Evolutionary conservation across 1,140 invertebrate species (phyloP), one percentile per base, ranked within the genome.

Genomic region (Charaxes varanes): DNA sequence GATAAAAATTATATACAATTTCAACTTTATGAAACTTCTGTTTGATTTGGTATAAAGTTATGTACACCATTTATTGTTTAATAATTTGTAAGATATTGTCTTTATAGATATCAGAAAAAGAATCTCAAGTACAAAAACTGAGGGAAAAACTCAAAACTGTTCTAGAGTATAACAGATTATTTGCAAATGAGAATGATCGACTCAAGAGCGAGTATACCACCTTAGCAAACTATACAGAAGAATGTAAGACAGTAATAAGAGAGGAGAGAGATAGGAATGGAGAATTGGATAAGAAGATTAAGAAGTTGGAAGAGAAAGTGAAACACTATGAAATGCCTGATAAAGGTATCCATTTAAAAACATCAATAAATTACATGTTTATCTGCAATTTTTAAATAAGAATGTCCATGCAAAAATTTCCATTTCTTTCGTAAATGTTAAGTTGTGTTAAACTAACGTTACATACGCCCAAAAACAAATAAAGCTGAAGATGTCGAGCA

Each of bases 321-420:
- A 81, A 79, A 19, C 77, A 74, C 41, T 62, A 69, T 45, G 82
- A 72, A 8, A 38, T 73, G n/a, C 83, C 86, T 6, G 73, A 86
- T 49, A 76, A 83, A 62, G 76, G 70, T 71, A 23, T 17, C n/a
- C n/a, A n/a, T n/a, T n/a, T n/a, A n/a, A n/a, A n/a, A n/a, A n/a
- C n/a, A n/a, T n/a, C n/a, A n/a, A n/a, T n/a, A n/a, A n/a, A n/a
- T n/a, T n/a, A n/a, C n/a, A n/a, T n/a, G n/a, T n/a, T n/a, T n/a
- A n/a, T n/a, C n/a, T n/a, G n/a, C n/a, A n/a, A n/a, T n/a, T n/a
- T n/a, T n/a, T n/a, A n/a, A n/a, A n/a, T n/a, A n/a, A n/a, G n/a
- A n/a, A n/a, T n/a, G n/a, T n/a, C n/a, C n/a, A n/a, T n/a, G n/a
- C n/a, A n/a, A n/a, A n/a, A n/a, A n/a, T n/a, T n/a, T n/a, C n/a